These are phyloP conservation scores for Drosophila koepferae DNA, from an alignment of 2,888 invertebrate species.

Conservation along the genomic window DNA sequence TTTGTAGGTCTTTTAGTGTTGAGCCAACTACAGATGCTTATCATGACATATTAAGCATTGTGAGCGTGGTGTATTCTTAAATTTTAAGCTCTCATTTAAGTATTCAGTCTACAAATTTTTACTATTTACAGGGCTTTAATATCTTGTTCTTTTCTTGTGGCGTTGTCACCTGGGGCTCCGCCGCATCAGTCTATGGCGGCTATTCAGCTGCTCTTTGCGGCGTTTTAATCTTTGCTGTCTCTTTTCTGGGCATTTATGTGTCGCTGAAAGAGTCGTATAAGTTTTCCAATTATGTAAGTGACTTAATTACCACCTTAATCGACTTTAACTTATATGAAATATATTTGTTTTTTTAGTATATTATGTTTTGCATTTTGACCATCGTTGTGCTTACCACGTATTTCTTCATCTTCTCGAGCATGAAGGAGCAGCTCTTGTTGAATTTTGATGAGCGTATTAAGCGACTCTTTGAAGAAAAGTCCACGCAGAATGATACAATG, in stretches of 20 bases:
- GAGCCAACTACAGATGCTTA: too few species aligned
- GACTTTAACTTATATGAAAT: rapidly evolving
- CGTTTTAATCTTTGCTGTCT: slow-evolving; percentile 61
- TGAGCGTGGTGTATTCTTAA: neutral
- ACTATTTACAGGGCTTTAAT: slow-evolving; percentile 57
- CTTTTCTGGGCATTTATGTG: slow-evolving; percentile 76
- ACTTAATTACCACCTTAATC: rapidly evolving
- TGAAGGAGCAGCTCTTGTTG: slow-evolving; percentile 61
- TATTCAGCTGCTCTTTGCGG: slow-evolving; percentile 72
- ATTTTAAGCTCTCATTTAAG: too few species aligned
- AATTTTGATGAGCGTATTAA: slow-evolving; percentile 71
- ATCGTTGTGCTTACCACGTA: slow-evolving; percentile 67
- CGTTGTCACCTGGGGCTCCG: slow-evolving; percentile 77
- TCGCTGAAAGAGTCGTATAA: slow-evolving; percentile 77
- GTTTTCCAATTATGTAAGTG: slow-evolving; percentile 71
- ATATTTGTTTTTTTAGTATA: slow-evolving; percentile 50
- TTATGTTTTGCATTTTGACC: slow-evolving; percentile 45
- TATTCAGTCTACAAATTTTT: too few species aligned
- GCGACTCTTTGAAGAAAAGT: slow-evolving; percentile 61
- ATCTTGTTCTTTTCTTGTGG: slow-evolving; percentile 78
- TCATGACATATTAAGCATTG: too few species aligned
- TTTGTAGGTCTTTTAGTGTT: too few species aligned
- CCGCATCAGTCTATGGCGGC: slow-evolving; percentile 72
- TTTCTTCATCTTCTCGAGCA: slow-evolving; percentile 68
- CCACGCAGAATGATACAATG: slow-evolving; percentile 68